phyloP scores from a whole-genome alignment of 2,113 vertebrate species.

The Hypomesus transpacificus region DNA sequence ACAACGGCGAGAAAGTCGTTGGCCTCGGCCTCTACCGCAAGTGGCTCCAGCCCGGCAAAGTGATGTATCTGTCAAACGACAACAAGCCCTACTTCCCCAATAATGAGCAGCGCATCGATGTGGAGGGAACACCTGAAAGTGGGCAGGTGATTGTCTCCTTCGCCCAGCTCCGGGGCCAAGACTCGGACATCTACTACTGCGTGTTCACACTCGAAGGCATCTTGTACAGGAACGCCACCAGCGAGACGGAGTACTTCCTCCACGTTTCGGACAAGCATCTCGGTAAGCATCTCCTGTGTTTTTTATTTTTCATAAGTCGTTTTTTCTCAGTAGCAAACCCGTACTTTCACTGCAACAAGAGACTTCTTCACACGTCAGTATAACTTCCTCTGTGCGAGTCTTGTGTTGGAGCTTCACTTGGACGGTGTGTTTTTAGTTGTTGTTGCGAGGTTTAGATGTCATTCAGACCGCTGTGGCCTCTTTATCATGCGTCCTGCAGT shows the following conservation, averaged over 20 bases:
- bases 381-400: not conserved
- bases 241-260: slow-evolving; percentile 53
- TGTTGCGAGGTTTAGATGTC: too few species aligned
- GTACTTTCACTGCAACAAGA: too few species aligned
- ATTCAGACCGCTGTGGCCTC: not conserved
- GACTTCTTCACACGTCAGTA: too few species aligned
- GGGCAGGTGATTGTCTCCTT: slow-evolving; percentile 52
- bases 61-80: slow-evolving; percentile 41
- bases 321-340: too few species aligned
- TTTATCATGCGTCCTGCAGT: not conserved
- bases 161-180: slow-evolving; percentile 40
- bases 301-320: too few species aligned
- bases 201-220: slow-evolving; percentile 28
- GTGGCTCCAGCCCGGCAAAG: slow-evolving; percentile 5
- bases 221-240: not conserved
- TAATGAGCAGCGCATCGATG: slow-evolving; percentile 18
- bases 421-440: too few species aligned
- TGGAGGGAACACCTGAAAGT: slow-evolving; percentile 25
- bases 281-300: slow-evolving; percentile 51
- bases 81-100: fast-evolving
- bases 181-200: slow-evolving; percentile 67
- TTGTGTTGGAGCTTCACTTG: too few species aligned
- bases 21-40: slow-evolving; percentile 56
- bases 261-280: slow-evolving; percentile 38
- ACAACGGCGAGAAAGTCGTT: fast-evolving